Percentiles rank a stretch among this genome's conserved stretches.
Evolutionary conservation across 2,797 vertebrate genomes (phyloP).

Genomic region (Tokudaia muenninki): DNA sequence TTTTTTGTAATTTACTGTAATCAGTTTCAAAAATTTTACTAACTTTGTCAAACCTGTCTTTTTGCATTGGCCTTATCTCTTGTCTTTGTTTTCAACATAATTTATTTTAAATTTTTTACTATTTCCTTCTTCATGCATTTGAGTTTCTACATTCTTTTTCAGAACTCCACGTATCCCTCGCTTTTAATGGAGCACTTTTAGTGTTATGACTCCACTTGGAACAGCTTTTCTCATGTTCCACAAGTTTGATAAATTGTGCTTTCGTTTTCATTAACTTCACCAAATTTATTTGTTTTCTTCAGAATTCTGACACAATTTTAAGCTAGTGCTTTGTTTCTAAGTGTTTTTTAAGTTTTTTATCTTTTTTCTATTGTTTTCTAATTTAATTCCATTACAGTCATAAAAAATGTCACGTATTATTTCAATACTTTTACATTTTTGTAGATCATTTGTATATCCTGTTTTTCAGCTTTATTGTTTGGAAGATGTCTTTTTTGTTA

Average conservation of each 20-base stretch:
- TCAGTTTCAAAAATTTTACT: background rate
- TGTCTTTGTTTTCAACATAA: background rate
- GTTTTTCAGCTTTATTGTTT: slow-evolving; percentile 30
- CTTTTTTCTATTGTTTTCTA: background rate
- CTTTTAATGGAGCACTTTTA: background rate
- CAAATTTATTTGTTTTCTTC: background rate
- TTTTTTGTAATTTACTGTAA: too few species aligned
- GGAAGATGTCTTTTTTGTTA: slow-evolving; percentile 34
- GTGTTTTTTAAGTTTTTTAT: background rate
- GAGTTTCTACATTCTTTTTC: slow-evolving; percentile 22
- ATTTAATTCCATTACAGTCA: background rate
- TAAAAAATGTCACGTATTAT: slow-evolving; percentile 16
- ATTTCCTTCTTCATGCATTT: slow-evolving; percentile 12
- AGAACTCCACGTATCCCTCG: background rate
- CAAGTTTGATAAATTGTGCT: background rate
- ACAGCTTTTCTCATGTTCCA: background rate
- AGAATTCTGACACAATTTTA: background rate
- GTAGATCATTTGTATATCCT: background rate
- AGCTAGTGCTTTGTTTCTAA: slow-evolving; percentile 42
- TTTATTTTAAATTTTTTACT: slow-evolving; percentile 17
- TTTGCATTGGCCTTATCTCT: background rate
- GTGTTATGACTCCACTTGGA: background rate
- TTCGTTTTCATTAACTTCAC: background rate
- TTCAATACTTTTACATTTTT: slow-evolving; percentile 13
- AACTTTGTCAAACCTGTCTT: background rate